Evolutionary conservation across 2,888 invertebrate genomes (phyloP), one percentile per base, ranked within the genome.

Genomic region (Rhopalosiphum nymphaeae): DNA sequence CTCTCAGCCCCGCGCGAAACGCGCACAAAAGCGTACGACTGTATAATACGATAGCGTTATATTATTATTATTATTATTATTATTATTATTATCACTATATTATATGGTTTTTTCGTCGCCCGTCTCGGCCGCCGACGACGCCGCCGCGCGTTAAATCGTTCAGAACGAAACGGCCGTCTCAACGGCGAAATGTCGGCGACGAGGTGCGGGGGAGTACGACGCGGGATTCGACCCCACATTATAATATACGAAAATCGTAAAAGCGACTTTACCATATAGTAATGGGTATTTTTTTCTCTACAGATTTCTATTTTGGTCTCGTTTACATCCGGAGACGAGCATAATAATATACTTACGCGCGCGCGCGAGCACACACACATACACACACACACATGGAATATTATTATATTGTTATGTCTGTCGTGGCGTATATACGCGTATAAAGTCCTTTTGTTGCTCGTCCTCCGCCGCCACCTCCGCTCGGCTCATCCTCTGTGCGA

Each of bases 301-400:
- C 90, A 46, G 44, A 44, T 44, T 85, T 44, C 44, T 86, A 44
- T 67, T 86, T 86, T 42, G 57, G 91, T 57, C 91, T 91, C 86
- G 86, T 91, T 91, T 86, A 86, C 91, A 91, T 91, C 91, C 91
- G 91, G 91, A 56, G 84, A 85, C 91, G 91, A 85, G 11, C 25
- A 26, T 49, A 91, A 46, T 26, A 84, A 25, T 53, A 91, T 84
- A 78, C n/a, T 49, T 10, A 36, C 53, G 36, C 10, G 11, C 36
- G 26, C 44, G 44, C 42, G 36, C 78, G 85, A 1, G 42, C 29
- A 9, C 42, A 29, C 29, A 4, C 85, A 26, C 42, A 11, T 11
- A 25, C 29, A 5, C 16, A 85, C 85, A 25, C 29, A 16, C 86
- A 86, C 46, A 86, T 13, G 46, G 29, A 29, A 86, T 86, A 46